Conservation (phyloP, 2,797 vertebrate genomes). For the Vipera latastei region DNA sequence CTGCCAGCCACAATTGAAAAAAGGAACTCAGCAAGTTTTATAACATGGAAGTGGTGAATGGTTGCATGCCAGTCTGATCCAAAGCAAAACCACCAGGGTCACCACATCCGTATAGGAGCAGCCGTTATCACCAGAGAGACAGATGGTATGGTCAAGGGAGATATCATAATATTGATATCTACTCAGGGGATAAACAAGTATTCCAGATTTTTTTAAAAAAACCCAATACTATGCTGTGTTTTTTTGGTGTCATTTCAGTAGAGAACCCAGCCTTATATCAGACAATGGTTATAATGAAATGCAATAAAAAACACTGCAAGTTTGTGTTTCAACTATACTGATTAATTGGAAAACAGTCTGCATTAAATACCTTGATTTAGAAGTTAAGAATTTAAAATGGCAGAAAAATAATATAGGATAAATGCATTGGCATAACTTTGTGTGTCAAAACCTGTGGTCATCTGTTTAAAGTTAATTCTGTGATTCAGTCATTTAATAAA, state of each 20-base stretch:
- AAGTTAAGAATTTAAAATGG: neutral
- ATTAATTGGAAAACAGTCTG: slow-evolving; percentile 2
- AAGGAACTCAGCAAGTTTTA: slow-evolving; percentile 46
- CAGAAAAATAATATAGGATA: neutral
- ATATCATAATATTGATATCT: slow-evolving; percentile 19
- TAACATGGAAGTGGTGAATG: slow-evolving; percentile 59
- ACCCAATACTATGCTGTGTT: neutral
- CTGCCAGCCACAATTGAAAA: slow-evolving; percentile 9
- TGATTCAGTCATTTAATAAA: neutral
- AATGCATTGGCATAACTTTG: neutral
- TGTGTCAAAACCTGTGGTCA: neutral
- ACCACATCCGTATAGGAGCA: slow-evolving; percentile 42
- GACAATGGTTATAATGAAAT: neutral
- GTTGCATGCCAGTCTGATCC: slow-evolving; percentile 59
- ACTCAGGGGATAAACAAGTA: neutral
- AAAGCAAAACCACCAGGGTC: slow-evolving; percentile 37
- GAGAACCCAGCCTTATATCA: neutral
- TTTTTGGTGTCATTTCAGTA: neutral
- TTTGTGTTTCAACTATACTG: slow-evolving; percentile 20
- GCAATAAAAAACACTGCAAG: accelerated
- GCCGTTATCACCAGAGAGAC: slow-evolving; percentile 46
- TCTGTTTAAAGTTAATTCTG: neutral
- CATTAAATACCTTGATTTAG: neutral
- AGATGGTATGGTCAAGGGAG: slow-evolving; percentile 7
- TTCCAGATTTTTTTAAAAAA: slow-evolving; percentile 7